phyloP scores from a whole-genome alignment of 2,113 vertebrate species.

The Isurus oxyrinchus region DNA sequence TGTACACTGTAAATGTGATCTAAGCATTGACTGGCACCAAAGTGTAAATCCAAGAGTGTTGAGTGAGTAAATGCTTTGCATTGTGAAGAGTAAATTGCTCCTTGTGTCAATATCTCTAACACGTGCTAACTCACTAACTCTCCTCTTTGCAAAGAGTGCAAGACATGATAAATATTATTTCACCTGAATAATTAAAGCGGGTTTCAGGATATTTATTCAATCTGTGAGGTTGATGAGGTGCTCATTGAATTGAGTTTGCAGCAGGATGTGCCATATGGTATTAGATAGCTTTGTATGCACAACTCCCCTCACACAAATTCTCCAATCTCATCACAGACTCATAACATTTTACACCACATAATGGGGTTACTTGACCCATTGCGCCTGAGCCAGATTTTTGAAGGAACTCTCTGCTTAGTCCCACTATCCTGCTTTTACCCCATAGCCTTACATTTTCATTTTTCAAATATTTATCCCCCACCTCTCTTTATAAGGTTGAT shows the following conservation, averaged over 20 bases:
- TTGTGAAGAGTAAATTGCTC: background rate
- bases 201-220: background rate
- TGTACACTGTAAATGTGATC: background rate
- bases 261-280: background rate
- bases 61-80: background rate
- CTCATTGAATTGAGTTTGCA: background rate
- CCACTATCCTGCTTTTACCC: background rate
- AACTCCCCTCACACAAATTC: background rate
- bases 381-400: background rate
- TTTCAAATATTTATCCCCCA: background rate
- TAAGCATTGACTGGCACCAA: background rate
- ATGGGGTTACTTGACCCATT: background rate
- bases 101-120: background rate
- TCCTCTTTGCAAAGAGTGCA: background rate
- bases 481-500: background rate
- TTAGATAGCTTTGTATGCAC: background rate
- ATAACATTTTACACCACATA: background rate
- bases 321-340: background rate
- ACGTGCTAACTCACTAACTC: background rate
- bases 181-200: conserved; percentile 10
- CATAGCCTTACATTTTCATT: background rate
- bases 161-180: background rate
- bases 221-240: background rate
- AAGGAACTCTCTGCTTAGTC: background rate
- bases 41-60: background rate